phyloP scores from a whole-genome alignment of 2,888 invertebrate species.

The Pyralis farinalis region DNA sequence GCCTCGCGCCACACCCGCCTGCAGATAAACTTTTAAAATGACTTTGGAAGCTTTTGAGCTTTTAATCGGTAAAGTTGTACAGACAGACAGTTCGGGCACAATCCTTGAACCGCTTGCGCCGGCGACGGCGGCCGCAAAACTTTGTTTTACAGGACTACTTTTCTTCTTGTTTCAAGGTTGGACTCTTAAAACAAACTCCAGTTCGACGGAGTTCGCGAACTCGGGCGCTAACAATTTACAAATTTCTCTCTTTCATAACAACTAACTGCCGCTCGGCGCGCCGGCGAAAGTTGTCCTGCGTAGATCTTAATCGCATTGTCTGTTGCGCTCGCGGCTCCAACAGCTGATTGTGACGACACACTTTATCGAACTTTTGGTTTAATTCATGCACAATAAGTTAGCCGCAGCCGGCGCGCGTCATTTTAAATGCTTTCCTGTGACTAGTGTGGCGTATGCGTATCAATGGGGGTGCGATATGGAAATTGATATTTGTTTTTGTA shows the following conservation, averaged over 20 bases:
- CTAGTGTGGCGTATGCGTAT: neutral
- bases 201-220: slow-evolving; percentile 82
- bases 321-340: slow-evolving; percentile 77
- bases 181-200: slow-evolving; percentile 82
- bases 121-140: slow-evolving; percentile 82
- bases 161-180: slow-evolving; percentile 83
- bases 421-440: neutral
- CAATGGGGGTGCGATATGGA: neutral
- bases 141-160: slow-evolving; percentile 83
- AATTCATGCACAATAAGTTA: slow-evolving; percentile 40
- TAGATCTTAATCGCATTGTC: slow-evolving; percentile 82
- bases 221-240: slow-evolving; percentile 83
- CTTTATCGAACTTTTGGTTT: slow-evolving; percentile 63
- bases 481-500: neutral
- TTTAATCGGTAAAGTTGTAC: slow-evolving; percentile 83
- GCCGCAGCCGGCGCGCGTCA: slow-evolving; percentile 5
- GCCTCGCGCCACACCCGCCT: slow-evolving; percentile 57
- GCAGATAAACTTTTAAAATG: slow-evolving; percentile 83
- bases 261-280: slow-evolving; percentile 81
- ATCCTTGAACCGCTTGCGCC: slow-evolving; percentile 82
- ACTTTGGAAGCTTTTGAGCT: slow-evolving; percentile 83
- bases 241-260: slow-evolving; percentile 83
- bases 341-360: slow-evolving; percentile 76
- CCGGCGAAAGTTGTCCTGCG: slow-evolving; percentile 82
- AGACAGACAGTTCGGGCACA: slow-evolving; percentile 82